Evolutionary conservation across 2,797 vertebrate species (phyloP), one percentile per base, ranked within the genome.

Genomic region (Lemur catta): DNA sequence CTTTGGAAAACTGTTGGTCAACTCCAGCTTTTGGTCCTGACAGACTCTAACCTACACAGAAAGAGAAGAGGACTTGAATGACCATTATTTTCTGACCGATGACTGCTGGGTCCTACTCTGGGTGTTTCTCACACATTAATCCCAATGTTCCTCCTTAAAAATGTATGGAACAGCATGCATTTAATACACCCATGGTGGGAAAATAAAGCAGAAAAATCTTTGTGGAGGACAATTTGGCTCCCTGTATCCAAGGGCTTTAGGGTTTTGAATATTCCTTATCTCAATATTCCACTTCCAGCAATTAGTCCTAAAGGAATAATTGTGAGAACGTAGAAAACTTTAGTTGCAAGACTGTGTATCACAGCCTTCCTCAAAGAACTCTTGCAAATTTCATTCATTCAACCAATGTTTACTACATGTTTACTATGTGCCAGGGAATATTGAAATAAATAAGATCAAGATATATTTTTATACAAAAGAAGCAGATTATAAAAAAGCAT

Each of bases 381-480:
- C 52, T 43, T 48, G 55, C 38, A 63, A 72, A 84, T 93, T 90
- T 86, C 46, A 94, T 50, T 89, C 41, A 74, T n/a, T 94, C 48
- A 94, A n/a, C 22, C 82, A 43, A 55, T 52, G 76, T 75, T 79
- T 63, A 82, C 11, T 82, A 55, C 46, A 50, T 33, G 55, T 15
- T n/a, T 74, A 82, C 22, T 67, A 82, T 61, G 35, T 35, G 30
- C 59, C 5, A 22, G 46, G n/a, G 38, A 79, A 82, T 82, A 88
- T 22, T 82, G 46, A 97, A 91, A 74, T 84, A 84, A 76, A 85
- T 75, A 91, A 61, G 41, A 79, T 91, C 14, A 57, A 24, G 12
- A 59, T 65, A 72, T 76, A 76, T 52, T 85, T 97, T 93, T 91
- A 59, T 71, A 24, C 14, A 18, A 78, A 50, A 91, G 81, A 95